Conservation (phyloP, 37 sponge, comb jelly and placozoan species). For the Cladorhizidae sp. region DNA sequence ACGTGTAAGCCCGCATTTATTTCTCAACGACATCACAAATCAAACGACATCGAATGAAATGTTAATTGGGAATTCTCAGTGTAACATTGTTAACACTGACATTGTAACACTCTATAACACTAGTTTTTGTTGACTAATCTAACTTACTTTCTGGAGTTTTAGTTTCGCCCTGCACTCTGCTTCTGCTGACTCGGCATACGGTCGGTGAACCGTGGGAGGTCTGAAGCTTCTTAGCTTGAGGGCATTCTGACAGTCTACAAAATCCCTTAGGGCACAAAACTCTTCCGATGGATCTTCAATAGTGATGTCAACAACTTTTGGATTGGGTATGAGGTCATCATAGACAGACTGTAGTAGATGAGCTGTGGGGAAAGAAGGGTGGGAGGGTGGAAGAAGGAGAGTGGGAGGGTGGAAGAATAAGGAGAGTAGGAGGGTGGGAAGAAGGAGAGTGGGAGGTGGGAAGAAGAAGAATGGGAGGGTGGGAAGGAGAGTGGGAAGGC, state of each 20-base stretch:
- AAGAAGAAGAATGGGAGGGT: too few species aligned
- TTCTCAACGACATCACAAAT: too few species aligned
- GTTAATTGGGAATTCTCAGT: too few species aligned
- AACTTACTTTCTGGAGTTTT: conserved; percentile 77
- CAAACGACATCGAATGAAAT: too few species aligned
- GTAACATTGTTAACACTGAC: too few species aligned
- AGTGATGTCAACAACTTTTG: conserved; percentile 57
- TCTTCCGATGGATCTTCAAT: conserved; percentile 97
- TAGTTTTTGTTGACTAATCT: too few species aligned
- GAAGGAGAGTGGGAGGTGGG: too few species aligned
- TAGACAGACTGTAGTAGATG: conserved; percentile 76
- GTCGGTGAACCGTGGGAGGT: conserved; percentile 58
- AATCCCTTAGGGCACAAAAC: conserved; percentile 82
- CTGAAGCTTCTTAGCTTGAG: conserved; percentile 49
- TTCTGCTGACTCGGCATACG: conserved; percentile 50
- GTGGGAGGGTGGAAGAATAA: background rate
- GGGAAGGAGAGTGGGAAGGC: too few species aligned
- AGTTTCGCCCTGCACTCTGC: conserved; percentile 64
- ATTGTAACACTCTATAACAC: too few species aligned
- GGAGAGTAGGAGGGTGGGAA: too few species aligned
- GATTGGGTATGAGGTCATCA: conserved; percentile 47
- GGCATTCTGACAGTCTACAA: conserved; percentile 87
- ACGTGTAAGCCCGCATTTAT: too few species aligned
- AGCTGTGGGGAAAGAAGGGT: conserved; percentile 10
- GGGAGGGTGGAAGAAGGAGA: background rate